phyloP scores from a whole-genome alignment of 2,888 invertebrate genomes.

The Mechanitis messenoides region DNA sequence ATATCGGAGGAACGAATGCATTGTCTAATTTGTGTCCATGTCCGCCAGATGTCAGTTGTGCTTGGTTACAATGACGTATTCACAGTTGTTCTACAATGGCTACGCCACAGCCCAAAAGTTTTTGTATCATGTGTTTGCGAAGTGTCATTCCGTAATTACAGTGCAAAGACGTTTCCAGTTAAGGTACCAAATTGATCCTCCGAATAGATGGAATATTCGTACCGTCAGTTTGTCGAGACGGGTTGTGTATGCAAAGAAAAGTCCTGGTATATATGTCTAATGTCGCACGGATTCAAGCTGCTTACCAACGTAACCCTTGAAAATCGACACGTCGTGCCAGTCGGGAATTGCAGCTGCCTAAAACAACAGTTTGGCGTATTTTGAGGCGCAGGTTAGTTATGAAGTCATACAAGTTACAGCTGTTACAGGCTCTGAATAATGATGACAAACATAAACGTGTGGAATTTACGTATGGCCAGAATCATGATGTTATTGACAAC shows the following conservation, averaged over 20 bases:
- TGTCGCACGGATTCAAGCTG: too few species aligned
- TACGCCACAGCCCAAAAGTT: neutral
- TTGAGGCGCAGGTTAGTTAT: too few species aligned
- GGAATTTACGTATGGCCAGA: too few species aligned
- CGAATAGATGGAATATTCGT: neutral
- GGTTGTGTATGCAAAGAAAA: neutral
- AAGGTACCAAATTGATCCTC: constrained; percentile 2
- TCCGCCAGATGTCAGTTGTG: constrained; percentile 1
- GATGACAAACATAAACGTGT: too few species aligned
- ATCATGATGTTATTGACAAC: too few species aligned
- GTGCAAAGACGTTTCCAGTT: constrained; percentile 2
- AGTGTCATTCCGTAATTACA: neutral
- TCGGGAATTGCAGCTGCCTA: too few species aligned
- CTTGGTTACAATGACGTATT: constrained; percentile 3
- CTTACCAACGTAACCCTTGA: too few species aligned
- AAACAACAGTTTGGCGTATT: too few species aligned
- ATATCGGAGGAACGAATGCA: constrained; percentile 1
- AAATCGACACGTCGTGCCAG: too few species aligned
- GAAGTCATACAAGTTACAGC: too few species aligned
- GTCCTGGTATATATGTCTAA: neutral
- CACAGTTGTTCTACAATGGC: neutral
- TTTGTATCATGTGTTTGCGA: neutral
- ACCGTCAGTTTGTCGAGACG: neutral
- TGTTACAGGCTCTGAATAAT: too few species aligned
- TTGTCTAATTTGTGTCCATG: neutral